These are phyloP conservation scores for Euura saliciscinereae DNA, from an alignment of 1,140 invertebrate species.

Conservation along the genomic window DNA sequence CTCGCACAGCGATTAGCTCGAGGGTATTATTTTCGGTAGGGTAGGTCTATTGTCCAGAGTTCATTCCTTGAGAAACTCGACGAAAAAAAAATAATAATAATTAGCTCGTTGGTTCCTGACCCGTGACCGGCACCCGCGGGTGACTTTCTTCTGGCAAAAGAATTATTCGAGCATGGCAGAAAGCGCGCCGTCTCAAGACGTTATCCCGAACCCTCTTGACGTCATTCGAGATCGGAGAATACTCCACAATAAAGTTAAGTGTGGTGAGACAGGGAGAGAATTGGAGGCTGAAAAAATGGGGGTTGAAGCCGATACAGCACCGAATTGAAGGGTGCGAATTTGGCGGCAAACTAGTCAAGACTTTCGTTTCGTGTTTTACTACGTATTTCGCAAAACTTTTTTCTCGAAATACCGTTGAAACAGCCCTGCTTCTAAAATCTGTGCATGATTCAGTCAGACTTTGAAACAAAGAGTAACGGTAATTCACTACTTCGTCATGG, in stretches of 20 bases:
- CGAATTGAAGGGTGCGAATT: background rate
- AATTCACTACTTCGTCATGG: background rate
- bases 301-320: background rate
- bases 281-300: background rate
- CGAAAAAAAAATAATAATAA: background rate
- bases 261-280: background rate
- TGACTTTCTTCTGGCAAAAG: background rate
- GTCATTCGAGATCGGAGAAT: background rate
- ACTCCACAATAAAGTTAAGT: background rate
- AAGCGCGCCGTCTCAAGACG: background rate
- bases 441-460: background rate
- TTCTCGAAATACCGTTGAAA: too few relatives aligned
- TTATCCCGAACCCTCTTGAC: background rate
- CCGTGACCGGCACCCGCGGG: background rate
- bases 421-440: too few relatives aligned
- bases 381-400: too few relatives aligned
- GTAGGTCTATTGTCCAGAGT: background rate
- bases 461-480: constrained; percentile 7
- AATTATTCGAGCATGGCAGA: background rate
- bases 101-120: background rate
- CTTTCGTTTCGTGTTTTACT: too few relatives aligned
- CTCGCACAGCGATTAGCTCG: background rate
- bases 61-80: background rate
- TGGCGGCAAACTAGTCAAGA: background rate
- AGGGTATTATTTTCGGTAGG: background rate